phyloP scores from a whole-genome alignment of 2,113 vertebrate genomes.

The Anser cygnoides region DNA sequence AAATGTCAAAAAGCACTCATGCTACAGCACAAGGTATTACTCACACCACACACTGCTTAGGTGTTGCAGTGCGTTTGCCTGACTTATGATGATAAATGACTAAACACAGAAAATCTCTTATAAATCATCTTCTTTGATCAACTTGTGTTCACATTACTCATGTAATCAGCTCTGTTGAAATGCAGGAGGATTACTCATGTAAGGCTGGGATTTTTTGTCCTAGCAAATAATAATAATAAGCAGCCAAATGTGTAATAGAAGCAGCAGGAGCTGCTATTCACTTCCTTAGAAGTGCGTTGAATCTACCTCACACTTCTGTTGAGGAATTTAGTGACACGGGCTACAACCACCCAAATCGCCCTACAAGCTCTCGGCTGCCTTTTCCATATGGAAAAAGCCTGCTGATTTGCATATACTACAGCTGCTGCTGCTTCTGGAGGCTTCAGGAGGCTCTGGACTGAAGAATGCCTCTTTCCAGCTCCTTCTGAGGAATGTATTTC shows the following conservation, averaged over 20 bases:
- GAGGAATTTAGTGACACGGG: not conserved
- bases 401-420: not conserved
- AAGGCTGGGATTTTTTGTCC: not conserved
- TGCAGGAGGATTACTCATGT: constrained; percentile 35
- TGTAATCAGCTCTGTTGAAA: not conserved
- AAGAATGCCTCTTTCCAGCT: not conserved
- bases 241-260: constrained; percentile 5
- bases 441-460: not conserved
- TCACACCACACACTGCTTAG: not conserved
- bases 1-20: not conserved
- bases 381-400: not conserved
- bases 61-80: not conserved
- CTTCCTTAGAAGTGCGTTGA: not conserved
- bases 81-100: constrained; percentile 17
- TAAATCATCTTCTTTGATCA: constrained; percentile 44
- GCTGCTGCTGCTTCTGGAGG: not conserved
- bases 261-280: constrained; percentile 20
- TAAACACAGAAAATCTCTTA: constrained; percentile 22
- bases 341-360: not conserved
- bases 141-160: constrained; percentile 44
- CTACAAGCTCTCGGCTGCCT: not conserved
- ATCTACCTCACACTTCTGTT: not conserved
- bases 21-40: not conserved
- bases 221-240: not conserved
- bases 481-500: constrained; percentile 5